Percentiles rank a stretch among this genome's conserved stretches.
Conservation (phyloP, 2,888 invertebrate species). For the Ophioninae sp. region DNA sequence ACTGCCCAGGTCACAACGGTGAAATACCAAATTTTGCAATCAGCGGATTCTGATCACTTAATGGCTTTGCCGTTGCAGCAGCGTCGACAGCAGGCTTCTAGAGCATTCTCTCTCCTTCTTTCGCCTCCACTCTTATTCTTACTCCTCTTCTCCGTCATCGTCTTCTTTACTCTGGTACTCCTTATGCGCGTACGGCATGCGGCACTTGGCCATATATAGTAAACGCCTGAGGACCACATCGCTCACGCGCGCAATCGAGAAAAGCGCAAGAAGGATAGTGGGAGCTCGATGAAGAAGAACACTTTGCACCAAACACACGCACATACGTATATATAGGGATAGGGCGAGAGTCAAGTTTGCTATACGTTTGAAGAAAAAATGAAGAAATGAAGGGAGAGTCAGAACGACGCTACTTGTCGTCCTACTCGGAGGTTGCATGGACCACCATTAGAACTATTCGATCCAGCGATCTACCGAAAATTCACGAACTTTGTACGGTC, state of each 20-base stretch:
- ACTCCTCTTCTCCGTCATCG: constrained; percentile 13
- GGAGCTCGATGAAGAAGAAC: neutral
- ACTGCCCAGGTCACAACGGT: no score
- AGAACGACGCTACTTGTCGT: no score
- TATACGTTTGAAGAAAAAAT: neutral
- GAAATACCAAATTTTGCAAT: neutral
- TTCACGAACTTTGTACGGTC: no score
- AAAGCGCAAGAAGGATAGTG: constrained; percentile 20
- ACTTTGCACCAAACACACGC: constrained; percentile 18
- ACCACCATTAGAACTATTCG: no score
- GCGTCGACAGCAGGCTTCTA: no score
- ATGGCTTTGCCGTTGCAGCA: no score
- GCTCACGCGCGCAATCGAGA: constrained; percentile 47
- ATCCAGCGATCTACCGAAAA: no score
- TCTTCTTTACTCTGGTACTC: constrained; percentile 27
- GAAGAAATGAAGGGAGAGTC: constrained; percentile 26
- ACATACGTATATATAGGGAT: neutral
- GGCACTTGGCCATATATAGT: constrained; percentile 64
- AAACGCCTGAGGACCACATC: constrained; percentile 53
- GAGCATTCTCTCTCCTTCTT: neutral
- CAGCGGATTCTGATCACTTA: neutral
- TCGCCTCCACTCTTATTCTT: no score
- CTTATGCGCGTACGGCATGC: constrained; percentile 34
- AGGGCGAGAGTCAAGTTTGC: neutral
- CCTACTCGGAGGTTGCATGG: no score